Evolutionary conservation across 2,113 vertebrate species (phyloP), one percentile per base, ranked within the genome.

Genomic region (Caloenas nicobarica): DNA sequence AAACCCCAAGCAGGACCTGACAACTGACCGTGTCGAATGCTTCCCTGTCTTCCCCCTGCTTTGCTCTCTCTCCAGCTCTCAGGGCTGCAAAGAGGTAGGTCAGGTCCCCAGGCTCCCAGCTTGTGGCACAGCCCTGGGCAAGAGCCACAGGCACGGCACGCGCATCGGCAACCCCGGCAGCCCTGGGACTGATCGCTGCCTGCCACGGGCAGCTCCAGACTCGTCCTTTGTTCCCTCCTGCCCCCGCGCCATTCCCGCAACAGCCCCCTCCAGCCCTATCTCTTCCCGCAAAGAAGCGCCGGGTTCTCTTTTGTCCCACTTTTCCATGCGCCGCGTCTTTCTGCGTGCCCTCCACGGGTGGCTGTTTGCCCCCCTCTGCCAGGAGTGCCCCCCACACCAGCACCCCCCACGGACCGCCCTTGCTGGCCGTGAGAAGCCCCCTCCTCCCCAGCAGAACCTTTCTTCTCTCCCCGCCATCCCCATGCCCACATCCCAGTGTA

Each of bases 341-440:
- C 76, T 61, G 33, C 3, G 1, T 36, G n/a, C 62, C 38, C 26
- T 60, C 38, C 21, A 14, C 2, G 2, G 1, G 17, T 5, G 11
- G 61, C 38, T 64, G 62, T 33, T 57, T 6, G 3, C 24, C 34
- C 33, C 56, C 19, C 25, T n/a, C 17, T 60, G 79, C 61, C 8
- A 0, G 1, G 13, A 40, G 15, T 12, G 22, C n/a, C 62, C 24
- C 40, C 46, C 50, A 62, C 40, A 10, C 24, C 34, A 2, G 1
- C 9, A 17, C 3, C 29, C 29, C 36, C 13, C 31, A 44, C 42
- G 16, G 42, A 16, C 16, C 6, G 42, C 42, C 42, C 42, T 16
- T 42, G 16, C 42, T 42, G 42, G 42, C 42, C 16, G 42, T 44
- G 38, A 58, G 50, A 11, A 81, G n/a, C 25, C 28, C 7, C n/a